Evolutionary conservation across 1,140 invertebrate species (phyloP), one percentile per base, ranked within the genome.

Genomic region (Plodia interpunctella): DNA sequence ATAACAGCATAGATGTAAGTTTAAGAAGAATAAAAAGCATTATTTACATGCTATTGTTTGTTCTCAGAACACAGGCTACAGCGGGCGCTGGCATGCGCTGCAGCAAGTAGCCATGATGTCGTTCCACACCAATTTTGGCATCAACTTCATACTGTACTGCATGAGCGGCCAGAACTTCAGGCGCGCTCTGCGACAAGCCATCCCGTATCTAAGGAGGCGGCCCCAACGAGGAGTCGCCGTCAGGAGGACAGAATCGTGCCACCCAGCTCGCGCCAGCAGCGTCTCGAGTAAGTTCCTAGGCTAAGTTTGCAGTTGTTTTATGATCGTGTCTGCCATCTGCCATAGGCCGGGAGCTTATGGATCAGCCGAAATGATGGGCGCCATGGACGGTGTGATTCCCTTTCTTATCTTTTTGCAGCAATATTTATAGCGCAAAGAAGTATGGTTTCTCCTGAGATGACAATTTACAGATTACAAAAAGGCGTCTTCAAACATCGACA

Each of bases 131-230:
- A 96, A 97, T 83, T 97, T 96, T 74, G 94, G 94, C 52, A 94
- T 97, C 52, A 97, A 97, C 90, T 96, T 97, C 81, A 90, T 95
- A n/a, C 90, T 97, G 15, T 97, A 97, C 85, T 96, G 95, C 74
- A 91, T 95, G 57, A 94, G 92, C 65, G 96, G 96, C 3, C 93
- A 95, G 75, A 96, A 96, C 86, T 97, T 97, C 80, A 90, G 95
- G 21, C 91, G 91, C 63, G 92, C 92, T 1, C 80, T 94, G 2
- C 35, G 76, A 1, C 65, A 80, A 49, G 62, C 68, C 4, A n/a
- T 86, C 6, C 79, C 76, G 0, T 77, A 71, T 11, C 20, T 72
- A 4, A 59, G 69, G 0, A 55, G 55, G 0, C 30, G 60, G 0
- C 50, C 61, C 0, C 65, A 68, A 0, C 63, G 70, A 1, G 65